phyloP scores from a whole-genome alignment of 2,888 invertebrate species.

The Mesorhabditis sp. region DNA sequence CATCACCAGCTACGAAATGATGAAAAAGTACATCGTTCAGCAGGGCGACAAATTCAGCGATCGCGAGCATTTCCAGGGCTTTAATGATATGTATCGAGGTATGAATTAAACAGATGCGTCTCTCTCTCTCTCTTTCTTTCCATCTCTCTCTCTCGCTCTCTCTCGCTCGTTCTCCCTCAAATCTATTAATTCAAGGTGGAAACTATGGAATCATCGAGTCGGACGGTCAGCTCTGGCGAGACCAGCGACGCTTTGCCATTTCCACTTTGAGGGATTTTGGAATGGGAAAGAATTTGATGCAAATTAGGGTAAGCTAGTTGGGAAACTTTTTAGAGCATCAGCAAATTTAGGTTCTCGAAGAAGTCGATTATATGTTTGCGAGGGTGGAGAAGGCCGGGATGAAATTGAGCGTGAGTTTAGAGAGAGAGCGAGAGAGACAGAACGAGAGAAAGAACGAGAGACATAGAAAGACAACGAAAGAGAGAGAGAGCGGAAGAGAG shows the following conservation, averaged over 20 bases:
- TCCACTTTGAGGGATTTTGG: conserved; percentile 14
- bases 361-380: neutral
- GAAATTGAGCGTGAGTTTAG: neutral
- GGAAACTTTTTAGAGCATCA: neutral
- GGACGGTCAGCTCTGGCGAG: conserved; percentile 9
- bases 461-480: too few species aligned
- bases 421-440: neutral
- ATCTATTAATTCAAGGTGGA: neutral
- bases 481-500: conserved; percentile 7
- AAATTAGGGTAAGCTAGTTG: conserved; percentile 10
- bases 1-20: neutral
- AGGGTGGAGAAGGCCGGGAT: neutral
- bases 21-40: neutral
- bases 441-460: too few species aligned
- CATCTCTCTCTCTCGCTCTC: conserved; percentile 1
- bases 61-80: neutral
- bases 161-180: neutral
- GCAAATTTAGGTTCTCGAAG: neutral
- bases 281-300: conserved; percentile 15
- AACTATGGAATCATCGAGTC: conserved; percentile 11
- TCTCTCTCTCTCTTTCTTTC: neutral
- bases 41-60: conserved; percentile 2
- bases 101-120: neutral
- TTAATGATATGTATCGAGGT: conserved; percentile 2
- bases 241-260: conserved; percentile 14